These are phyloP conservation scores for Anguilla anguilla DNA, from an alignment of 2,797 vertebrate genomes.

Conservation along the genomic window DNA sequence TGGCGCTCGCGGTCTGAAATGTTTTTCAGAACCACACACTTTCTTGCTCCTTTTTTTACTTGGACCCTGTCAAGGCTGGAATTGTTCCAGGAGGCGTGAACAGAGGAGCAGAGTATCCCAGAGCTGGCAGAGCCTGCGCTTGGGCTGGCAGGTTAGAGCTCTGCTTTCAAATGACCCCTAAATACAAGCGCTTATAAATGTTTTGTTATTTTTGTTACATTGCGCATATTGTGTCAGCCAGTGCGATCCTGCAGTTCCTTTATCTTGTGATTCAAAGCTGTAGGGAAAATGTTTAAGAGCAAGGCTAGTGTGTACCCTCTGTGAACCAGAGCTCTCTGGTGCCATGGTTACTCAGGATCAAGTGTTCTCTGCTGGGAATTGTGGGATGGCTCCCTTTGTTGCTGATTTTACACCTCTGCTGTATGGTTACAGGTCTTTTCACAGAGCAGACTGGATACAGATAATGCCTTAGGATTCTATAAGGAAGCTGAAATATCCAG, in stretches of 20 bases:
- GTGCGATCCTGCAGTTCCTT: background rate
- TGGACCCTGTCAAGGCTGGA: background rate
- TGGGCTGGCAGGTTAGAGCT: background rate
- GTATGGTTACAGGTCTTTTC: background rate
- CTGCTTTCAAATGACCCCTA: background rate
- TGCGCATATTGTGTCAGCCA: background rate
- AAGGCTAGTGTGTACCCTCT: slow-evolving; percentile 6
- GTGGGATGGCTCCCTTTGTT: slow-evolving; percentile 11
- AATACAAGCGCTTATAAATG: background rate
- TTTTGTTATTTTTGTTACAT: background rate
- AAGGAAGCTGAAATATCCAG: background rate
- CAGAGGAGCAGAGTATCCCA: background rate
- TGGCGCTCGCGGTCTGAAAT: background rate
- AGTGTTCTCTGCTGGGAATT: slow-evolving; percentile 1
- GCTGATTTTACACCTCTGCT: slow-evolving; percentile 7
- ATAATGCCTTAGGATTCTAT: background rate
- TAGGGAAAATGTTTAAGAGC: background rate
- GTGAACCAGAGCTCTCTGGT: slow-evolving; percentile 14
- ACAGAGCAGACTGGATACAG: background rate
- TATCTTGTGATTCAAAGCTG: background rate
- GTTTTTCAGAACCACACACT: background rate
- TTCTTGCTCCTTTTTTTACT: background rate
- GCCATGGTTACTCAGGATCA: slow-evolving; percentile 6
- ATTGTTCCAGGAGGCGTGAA: slow-evolving; percentile 1
- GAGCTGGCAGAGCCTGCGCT: background rate